phyloP scores from a whole-genome alignment of 2,113 vertebrate genomes.

The Pseudorhombus dupliciocellatus region DNA sequence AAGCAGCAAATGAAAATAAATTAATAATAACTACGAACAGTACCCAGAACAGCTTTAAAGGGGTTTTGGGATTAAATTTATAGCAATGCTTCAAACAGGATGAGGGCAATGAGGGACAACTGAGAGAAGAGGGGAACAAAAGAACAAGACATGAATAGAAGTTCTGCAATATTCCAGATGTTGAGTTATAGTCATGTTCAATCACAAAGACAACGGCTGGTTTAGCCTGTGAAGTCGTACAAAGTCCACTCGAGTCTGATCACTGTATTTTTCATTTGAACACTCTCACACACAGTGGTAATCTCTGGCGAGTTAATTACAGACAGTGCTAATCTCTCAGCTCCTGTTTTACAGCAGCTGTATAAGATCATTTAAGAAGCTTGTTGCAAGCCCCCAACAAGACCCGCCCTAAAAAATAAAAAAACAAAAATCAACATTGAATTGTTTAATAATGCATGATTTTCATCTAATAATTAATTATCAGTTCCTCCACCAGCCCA shows the following conservation, averaged over 20 bases:
- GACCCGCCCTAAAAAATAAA: neutral
- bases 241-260: neutral
- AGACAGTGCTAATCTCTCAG: constrained; percentile 10
- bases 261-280: constrained; percentile 14
- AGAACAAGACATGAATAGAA: constrained; percentile 5
- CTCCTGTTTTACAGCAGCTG: constrained; percentile 17
- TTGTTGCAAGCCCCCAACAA: neutral
- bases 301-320: constrained; percentile 15
- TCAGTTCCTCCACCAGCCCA: too few relatives aligned
- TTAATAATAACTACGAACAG: constrained; percentile 19
- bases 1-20: constrained; percentile 6
- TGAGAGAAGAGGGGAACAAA: constrained; percentile 12
- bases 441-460: too few relatives aligned
- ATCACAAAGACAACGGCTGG: constrained; percentile 13
- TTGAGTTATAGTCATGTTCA: constrained; percentile 5
- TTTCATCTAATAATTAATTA: too few relatives aligned
- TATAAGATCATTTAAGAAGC: neutral
- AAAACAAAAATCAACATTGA: too few relatives aligned
- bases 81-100: constrained; percentile 8
- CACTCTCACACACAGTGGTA: constrained; percentile 29
- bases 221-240: neutral
- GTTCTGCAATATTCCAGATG: constrained; percentile 26
- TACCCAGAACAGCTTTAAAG: constrained; percentile 2
- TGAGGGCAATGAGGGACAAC: constrained; percentile 4
- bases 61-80: constrained; percentile 10